These are phyloP conservation scores for Microcebus ravelobensis DNA, from an alignment of 2,113 vertebrate species.

Conservation along the genomic window DNA sequence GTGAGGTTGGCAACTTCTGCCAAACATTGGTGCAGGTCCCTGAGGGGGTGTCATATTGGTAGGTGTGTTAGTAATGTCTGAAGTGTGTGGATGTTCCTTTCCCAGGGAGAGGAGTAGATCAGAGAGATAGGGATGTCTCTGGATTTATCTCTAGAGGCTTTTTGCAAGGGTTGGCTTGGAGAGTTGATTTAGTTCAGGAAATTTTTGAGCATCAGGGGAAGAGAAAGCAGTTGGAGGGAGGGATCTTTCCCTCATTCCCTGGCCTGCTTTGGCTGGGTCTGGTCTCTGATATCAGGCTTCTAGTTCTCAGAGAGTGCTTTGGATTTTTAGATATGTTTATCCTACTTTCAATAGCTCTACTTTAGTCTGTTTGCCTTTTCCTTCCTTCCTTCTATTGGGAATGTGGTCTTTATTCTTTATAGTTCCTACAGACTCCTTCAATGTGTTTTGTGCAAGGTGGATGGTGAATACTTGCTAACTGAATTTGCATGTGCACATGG, in stretches of 20 bases:
- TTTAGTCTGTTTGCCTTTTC: neutral
- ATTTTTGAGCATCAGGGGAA: neutral
- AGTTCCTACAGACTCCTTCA: neutral
- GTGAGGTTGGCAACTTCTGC: neutral
- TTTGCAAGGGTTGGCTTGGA: neutral
- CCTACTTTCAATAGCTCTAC: neutral
- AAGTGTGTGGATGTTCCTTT: neutral
- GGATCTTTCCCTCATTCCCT: neutral
- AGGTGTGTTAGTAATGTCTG: accelerated
- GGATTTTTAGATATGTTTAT: neutral
- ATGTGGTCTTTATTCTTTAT: neutral
- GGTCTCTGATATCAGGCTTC: neutral
- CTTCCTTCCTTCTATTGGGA: neutral
- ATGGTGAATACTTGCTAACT: neutral
- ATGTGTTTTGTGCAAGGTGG: neutral
- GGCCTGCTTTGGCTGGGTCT: neutral
- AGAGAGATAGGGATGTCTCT: neutral
- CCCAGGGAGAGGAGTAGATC: neutral
- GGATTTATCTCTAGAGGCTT: neutral
- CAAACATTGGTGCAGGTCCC: neutral
- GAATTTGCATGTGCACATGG: neutral
- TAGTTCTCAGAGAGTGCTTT: neutral
- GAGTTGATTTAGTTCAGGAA: neutral
- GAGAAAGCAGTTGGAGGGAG: neutral
- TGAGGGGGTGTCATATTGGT: no score